A percentile compares a stretch with the other conserved stretches of the same genome.
Evolutionary conservation across 92 coral and sea anemone species (phyloP).

Genomic region (Epizoanthus stellaris): DNA sequence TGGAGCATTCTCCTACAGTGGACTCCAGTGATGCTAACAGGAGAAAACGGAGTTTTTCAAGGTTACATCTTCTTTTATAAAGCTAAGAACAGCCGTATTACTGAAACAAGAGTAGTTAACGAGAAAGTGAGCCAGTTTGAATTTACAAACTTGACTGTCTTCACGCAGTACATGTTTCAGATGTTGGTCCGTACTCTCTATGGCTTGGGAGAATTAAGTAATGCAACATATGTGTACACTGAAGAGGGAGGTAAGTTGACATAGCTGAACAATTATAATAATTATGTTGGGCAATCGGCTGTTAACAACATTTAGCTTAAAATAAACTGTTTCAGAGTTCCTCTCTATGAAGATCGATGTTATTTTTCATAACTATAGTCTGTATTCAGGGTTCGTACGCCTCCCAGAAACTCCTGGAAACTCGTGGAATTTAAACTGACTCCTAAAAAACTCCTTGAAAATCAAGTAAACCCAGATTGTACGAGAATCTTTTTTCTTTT

Average conservation of each 20-base stretch:
- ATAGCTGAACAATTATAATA: too few relatives aligned
- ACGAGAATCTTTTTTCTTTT: too few relatives aligned
- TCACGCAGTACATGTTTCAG: slow-evolving; percentile 6
- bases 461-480: too few relatives aligned
- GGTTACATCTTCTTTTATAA: slow-evolving; percentile 11
- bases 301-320: too few relatives aligned
- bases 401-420: too few relatives aligned
- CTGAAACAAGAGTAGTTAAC: background rate
- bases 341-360: too few relatives aligned
- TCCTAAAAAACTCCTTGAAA: too few relatives aligned
- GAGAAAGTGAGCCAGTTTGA: background rate
- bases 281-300: too few relatives aligned
- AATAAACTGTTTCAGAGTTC: too few relatives aligned
- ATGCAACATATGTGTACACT: background rate
- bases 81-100: background rate
- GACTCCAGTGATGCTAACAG: background rate
- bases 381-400: too few relatives aligned
- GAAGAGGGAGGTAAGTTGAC: slow-evolving; percentile 29
- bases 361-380: too few relatives aligned
- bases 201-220: background rate
- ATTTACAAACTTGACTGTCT: slow-evolving; percentile 10
- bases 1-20: slow-evolving; percentile 23
- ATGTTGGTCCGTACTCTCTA: slow-evolving; percentile 19
- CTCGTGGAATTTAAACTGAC: too few relatives aligned
- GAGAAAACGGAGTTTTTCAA: slow-evolving; percentile 10